Evolutionary conservation across 35 echinoderm and acorn worm genomes (phyloP).

Genomic region (Ophioderma brevispina): DNA sequence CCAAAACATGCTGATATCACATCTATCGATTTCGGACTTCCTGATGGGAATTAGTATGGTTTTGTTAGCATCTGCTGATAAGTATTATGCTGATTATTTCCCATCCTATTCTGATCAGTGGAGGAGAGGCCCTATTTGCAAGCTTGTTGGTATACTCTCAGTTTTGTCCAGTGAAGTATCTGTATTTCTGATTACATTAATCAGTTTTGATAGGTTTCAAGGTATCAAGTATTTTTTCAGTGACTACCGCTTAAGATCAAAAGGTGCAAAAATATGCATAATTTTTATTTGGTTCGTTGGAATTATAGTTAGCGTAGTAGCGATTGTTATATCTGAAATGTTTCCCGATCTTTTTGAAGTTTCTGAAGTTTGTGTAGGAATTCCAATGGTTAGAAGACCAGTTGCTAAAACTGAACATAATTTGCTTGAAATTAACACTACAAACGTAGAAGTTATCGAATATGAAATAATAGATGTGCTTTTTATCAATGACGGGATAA

Average conservation of each 20-base stretch:
- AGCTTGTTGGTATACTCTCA: constrained; percentile 34
- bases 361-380: constrained; percentile 38
- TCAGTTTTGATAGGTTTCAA: constrained; percentile 58
- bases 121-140: constrained; percentile 36
- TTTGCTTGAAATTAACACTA: background rate
- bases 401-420: background rate
- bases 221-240: constrained; percentile 40
- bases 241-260: background rate
- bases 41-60: constrained; percentile 72
- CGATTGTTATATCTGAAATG: background rate
- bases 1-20: constrained; percentile 27
- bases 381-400: background rate
- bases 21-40: constrained; percentile 57
- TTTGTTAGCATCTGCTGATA: constrained; percentile 34
- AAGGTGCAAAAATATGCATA: background rate
- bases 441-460: too few species aligned
- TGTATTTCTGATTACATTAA: constrained; percentile 49
- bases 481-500: too few species aligned
- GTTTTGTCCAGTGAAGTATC: constrained; percentile 71
- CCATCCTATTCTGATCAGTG: constrained; percentile 20
- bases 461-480: background rate
- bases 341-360: constrained; percentile 44
- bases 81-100: constrained; percentile 44
- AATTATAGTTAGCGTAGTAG: constrained; percentile 15
- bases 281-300: constrained; percentile 38